Percentiles rank a stretch among this genome's conserved stretches.
Evolutionary conservation across 2,113 vertebrate species (phyloP).

Genomic region (Psilopogon haemacephalus): DNA sequence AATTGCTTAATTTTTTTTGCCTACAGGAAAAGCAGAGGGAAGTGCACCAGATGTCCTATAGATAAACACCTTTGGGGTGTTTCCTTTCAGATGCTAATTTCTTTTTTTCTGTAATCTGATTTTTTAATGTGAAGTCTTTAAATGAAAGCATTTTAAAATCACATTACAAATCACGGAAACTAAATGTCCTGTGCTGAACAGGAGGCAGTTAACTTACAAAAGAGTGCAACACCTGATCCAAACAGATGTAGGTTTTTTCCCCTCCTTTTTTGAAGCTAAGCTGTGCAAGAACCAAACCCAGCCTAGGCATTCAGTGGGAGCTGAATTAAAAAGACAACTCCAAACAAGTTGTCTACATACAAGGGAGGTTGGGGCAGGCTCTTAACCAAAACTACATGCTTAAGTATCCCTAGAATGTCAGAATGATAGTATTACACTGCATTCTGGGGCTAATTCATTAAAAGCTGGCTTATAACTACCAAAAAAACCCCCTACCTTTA

Average conservation of each 20-base stretch:
- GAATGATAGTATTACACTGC: neutral
- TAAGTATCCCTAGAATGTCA: neutral
- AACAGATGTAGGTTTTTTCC: rapidly evolving
- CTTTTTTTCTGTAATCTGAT: neutral
- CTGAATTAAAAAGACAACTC: neutral
- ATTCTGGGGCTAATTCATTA: neutral
- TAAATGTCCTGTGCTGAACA: neutral
- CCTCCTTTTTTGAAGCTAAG: neutral
- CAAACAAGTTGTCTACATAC: neutral
- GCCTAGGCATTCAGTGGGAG: neutral
- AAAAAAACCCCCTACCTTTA: neutral
- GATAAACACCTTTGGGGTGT: neutral
- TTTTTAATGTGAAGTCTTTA: neutral
- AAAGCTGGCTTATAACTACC: neutral
- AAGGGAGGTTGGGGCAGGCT: neutral
- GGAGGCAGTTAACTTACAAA: neutral
- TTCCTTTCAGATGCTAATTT: neutral
- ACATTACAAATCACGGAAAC: neutral
- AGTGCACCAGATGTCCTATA: neutral
- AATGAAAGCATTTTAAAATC: neutral
- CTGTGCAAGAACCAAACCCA: neutral
- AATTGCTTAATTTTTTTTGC: neutral
- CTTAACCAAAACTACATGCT: neutral
- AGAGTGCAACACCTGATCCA: neutral
- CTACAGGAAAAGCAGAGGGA: neutral